Percentiles rank a stretch among this genome's conserved stretches.
Conservation (phyloP, 2,797 vertebrate genomes). For the Aplochiton taeniatus region DNA sequence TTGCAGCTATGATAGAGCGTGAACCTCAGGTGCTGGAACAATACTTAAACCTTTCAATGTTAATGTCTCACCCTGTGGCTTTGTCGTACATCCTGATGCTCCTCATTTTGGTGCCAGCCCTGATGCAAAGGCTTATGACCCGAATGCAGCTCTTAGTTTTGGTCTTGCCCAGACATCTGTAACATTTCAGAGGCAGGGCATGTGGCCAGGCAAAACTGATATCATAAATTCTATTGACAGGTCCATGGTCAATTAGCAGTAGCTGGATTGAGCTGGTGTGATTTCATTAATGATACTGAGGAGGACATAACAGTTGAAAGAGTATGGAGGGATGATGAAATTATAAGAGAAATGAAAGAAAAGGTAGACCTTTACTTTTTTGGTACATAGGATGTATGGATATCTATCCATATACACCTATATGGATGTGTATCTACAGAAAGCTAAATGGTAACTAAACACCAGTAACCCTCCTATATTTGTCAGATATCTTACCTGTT, state of each 20-base stretch:
- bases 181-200: constrained; percentile 12
- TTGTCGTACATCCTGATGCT: constrained; percentile 5
- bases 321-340: constrained; percentile 12
- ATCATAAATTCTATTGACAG: constrained; percentile 15
- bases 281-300: constrained; percentile 15
- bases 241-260: constrained; percentile 18
- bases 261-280: constrained; percentile 7
- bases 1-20: constrained; percentile 4
- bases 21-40: constrained; percentile 8
- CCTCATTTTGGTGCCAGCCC: constrained; percentile 12
- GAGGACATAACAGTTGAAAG: constrained; percentile 15
- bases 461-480: background rate
- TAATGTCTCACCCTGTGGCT: constrained; percentile 9
- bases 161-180: constrained; percentile 16
- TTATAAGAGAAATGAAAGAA: constrained; percentile 11
- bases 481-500: background rate
- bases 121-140: constrained; percentile 22
- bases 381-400: too few relatives aligned
- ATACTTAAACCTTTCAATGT: constrained; percentile 9
- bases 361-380: constrained; percentile 16
- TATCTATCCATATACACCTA: too few relatives aligned
- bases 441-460: background rate
- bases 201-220: constrained; percentile 19
- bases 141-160: constrained; percentile 15
- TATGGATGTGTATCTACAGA: constrained; percentile 20